A percentile compares a stretch with the other conserved stretches of the same genome.
These are phyloP conservation scores for Antitype chi DNA, from an alignment of 2,888 invertebrate genomes.

Conservation along the genomic window DNA sequence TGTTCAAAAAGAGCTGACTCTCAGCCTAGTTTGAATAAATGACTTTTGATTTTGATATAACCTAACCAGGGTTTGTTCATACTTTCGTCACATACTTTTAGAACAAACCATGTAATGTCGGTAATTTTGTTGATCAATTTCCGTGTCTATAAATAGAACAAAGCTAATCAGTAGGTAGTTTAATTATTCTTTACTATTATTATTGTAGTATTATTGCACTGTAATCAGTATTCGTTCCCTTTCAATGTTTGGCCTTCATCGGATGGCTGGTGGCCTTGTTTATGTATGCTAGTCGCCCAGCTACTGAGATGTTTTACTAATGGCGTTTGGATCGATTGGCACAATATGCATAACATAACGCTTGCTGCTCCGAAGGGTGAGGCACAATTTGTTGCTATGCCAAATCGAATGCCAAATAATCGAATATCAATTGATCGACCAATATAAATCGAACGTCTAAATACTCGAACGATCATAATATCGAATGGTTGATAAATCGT, in stretches of 20 bases:
- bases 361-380: too few relatives aligned
- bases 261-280: conserved; percentile 46
- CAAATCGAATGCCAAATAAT: too few relatives aligned
- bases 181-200: background rate
- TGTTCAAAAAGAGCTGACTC: too few relatives aligned
- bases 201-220: conserved; percentile 21
- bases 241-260: conserved; percentile 62
- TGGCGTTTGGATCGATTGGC: background rate
- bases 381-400: too few relatives aligned
- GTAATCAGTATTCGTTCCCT: conserved; percentile 53
- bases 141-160: conserved; percentile 21
- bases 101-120: background rate
- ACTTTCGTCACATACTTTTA: background rate
- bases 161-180: conserved; percentile 5
- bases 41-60: too few relatives aligned
- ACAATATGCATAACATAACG: too few relatives aligned
- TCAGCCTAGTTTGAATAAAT: too few relatives aligned
- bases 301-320: conserved; percentile 24
- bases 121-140: conserved; percentile 3
- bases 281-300: conserved; percentile 44
- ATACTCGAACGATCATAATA: too few relatives aligned
- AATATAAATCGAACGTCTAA: too few relatives aligned
- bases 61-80: background rate
- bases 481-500: too few relatives aligned
- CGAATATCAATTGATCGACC: too few relatives aligned